Conservation (phyloP, 2,113 vertebrate genomes). For the Poeciliopsis occidentalis region DNA sequence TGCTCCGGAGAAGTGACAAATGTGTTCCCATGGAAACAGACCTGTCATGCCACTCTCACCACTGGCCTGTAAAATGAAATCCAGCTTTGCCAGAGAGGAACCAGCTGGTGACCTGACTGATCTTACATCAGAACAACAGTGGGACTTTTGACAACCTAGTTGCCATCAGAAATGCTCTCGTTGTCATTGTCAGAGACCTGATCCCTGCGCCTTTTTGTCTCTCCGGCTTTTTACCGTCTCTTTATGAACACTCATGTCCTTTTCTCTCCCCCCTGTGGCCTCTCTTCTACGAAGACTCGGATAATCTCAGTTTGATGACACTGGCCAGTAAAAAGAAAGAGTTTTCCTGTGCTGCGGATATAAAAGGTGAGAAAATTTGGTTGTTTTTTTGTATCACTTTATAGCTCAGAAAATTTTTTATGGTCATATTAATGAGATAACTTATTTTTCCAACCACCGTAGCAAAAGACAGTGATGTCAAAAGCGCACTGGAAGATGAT, state of each 20-base stretch:
- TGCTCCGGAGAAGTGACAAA: conserved; percentile 52
- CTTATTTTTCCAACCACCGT: too few relatives aligned
- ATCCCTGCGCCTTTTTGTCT: conserved; percentile 39
- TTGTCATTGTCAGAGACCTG: conserved; percentile 49
- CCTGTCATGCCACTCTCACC: conserved; percentile 65
- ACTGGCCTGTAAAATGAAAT: conserved; percentile 63
- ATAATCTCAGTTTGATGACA: conserved; percentile 42
- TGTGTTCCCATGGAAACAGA: conserved; percentile 77
- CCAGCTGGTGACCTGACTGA: conserved; percentile 75
- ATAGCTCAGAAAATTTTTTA: conserved; percentile 20
- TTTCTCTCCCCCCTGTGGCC: conserved; percentile 21
- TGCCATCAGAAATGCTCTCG: conserved; percentile 44
- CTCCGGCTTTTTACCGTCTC: conserved; percentile 1
- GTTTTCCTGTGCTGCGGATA: conserved; percentile 23
- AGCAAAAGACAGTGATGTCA: too few relatives aligned
- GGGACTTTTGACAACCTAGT: conserved; percentile 62
- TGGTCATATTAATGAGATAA: conserved; percentile 30
- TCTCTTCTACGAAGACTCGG: conserved; percentile 35
- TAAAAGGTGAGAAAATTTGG: conserved; percentile 35
- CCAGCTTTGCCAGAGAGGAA: conserved; percentile 60
- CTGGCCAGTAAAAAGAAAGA: conserved; percentile 36
- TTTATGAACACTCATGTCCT: neutral
- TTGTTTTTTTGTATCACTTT: conserved; percentile 18
- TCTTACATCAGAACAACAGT: conserved; percentile 64
- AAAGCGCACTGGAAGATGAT: too few relatives aligned